phyloP scores from a whole-genome alignment of 1,140 invertebrate species.

The Drosophila fuyamai region DNA sequence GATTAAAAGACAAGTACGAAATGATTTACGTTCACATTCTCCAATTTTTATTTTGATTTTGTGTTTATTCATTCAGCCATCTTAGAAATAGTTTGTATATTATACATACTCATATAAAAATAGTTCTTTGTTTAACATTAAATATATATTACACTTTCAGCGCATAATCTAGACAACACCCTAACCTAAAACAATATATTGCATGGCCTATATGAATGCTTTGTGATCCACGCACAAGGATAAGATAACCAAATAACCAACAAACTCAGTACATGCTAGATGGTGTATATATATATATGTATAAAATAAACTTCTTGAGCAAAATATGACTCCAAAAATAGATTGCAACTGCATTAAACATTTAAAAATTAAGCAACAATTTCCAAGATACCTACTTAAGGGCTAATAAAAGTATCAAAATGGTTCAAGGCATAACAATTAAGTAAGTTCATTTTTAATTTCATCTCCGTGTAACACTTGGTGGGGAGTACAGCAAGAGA shows the following conservation, averaged over 20 bases:
- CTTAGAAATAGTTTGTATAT: slow-evolving; percentile 67
- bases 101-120: slow-evolving; percentile 74
- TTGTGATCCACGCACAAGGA: slow-evolving; percentile 40
- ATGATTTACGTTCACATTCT: slow-evolving; percentile 1
- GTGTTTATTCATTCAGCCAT: slow-evolving; percentile 77
- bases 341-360: slow-evolving; percentile 66
- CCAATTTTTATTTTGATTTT: slow-evolving; percentile 40
- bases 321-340: slow-evolving; percentile 72
- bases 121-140: slow-evolving; percentile 59
- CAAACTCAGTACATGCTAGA: slow-evolving; percentile 48
- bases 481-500: slow-evolving; percentile 56
- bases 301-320: slow-evolving; percentile 54
- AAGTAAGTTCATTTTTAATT: slow-evolving; percentile 62
- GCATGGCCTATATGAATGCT: slow-evolving; percentile 46
- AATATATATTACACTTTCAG: slow-evolving; percentile 55
- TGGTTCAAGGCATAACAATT: slow-evolving; percentile 77
- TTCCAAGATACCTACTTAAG: slow-evolving; percentile 79
- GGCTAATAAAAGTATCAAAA: slow-evolving; percentile 75
- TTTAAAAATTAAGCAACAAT: slow-evolving; percentile 82
- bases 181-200: slow-evolving; percentile 77
- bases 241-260: slow-evolving; percentile 49
- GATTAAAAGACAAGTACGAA: no score
- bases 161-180: slow-evolving; percentile 70
- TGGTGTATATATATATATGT: slow-evolving; percentile 42
- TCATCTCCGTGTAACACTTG: slow-evolving; percentile 48